A percentile compares a stretch with the other conserved stretches of the same genome.
Conservation (phyloP, 2,113 vertebrate species). For the Telmatochromis sp. region DNA sequence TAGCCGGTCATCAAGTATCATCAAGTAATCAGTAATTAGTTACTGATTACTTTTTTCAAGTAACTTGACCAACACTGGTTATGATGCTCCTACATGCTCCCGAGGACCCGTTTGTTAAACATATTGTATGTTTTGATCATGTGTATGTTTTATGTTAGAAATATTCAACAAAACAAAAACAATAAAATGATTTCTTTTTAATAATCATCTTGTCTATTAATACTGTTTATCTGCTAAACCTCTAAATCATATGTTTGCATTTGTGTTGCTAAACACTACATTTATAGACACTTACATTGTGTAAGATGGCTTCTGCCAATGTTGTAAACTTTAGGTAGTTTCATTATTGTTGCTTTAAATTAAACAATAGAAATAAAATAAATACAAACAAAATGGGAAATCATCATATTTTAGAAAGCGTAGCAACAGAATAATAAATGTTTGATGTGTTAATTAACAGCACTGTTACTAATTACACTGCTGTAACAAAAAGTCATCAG, state of each 20-base stretch:
- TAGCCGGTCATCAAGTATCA: too few relatives aligned
- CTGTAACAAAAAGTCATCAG: neutral
- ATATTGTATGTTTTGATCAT: too few relatives aligned
- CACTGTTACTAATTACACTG: neutral
- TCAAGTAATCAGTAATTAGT: too few relatives aligned
- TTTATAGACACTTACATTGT: neutral
- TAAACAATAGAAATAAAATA: neutral
- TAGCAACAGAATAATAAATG: neutral
- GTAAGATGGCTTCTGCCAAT: neutral
- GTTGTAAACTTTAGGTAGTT: neutral
- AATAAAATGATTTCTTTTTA: neutral
- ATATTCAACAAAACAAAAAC: neutral
- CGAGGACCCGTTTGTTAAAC: too few relatives aligned
- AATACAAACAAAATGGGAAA: neutral
- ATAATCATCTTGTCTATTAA: neutral
- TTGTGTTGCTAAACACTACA: neutral
- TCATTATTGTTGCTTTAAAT: neutral
- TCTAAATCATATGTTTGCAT: neutral
- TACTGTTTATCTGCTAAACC: neutral
- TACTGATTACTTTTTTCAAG: too few relatives aligned
- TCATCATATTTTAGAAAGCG: neutral
- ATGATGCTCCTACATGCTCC: too few relatives aligned
- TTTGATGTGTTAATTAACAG: neutral
- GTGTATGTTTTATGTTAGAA: neutral
- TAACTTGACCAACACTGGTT: too few relatives aligned